Base-by-base conservation (phyloP, 2,113 vertebrate genomes). In the Melanerpes formicivorus region DNA sequence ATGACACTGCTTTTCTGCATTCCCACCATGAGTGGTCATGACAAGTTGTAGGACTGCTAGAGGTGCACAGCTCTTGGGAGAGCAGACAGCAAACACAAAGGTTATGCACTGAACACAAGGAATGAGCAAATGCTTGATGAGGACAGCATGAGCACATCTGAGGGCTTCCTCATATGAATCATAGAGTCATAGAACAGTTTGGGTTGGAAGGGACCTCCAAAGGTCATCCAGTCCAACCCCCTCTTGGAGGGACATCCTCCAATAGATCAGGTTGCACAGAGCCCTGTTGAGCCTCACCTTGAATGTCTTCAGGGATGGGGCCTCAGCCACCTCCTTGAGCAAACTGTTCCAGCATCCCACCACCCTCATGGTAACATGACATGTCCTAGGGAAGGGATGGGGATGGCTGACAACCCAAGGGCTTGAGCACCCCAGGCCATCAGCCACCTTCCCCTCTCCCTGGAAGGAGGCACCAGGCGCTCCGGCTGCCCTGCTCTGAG, bases 371-470 rank as follows among this genome's bases (percentile, higher is more conserved):
- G 50, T 23, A 52, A 3, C 21, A 3, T 4, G 30, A 21, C 32
- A 7, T 23, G 11, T 25, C 66, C 37, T 42, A n/a, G 37, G 30
- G 37, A 11, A 78, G 46, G 25, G 27, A 27, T 11, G 42, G 25
- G 26, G 59, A 62, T 16, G 14, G 27, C 32, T 14, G 42, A 44
- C n/a, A 55, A 9, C 18, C 10, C 23, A 52, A 34, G 44, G 37
- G 42, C 22, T 58, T 2, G 2, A 11, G 25, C 69, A 60, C 42
- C 18, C 29, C 13, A 3, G 25, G 27, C 58, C 21, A 40, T 52
- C 71, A 25, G 1, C 2, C 8, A 21, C 11, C 19, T 83, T 65
- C 27, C 44, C 37, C 26, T 89, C 44, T 58, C 0, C 0, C 32
- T 46, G 77, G 32, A 63, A 50, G 66, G 34, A 86, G 46, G 9